These are phyloP conservation scores for Anthopleura sola DNA, from an alignment of 64 coral and sea anemone species.

Conservation along the genomic window DNA sequence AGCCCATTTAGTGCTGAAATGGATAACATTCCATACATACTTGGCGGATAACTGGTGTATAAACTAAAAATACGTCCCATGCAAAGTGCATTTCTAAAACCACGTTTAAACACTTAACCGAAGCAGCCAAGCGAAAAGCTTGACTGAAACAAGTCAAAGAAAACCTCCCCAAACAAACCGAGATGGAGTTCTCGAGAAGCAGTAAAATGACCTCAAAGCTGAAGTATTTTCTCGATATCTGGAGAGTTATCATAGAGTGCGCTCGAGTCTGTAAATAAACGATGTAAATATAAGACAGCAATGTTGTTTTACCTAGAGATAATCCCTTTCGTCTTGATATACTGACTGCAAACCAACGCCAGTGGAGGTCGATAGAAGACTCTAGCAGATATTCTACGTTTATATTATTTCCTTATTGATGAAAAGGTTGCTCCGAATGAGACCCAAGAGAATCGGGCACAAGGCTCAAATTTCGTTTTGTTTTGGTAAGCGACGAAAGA, in stretches of 20 bases:
- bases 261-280: constrained; percentile 15
- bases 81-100: constrained; percentile 15
- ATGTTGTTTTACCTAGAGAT: constrained; percentile 24
- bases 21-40: constrained; percentile 17
- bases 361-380: neutral
- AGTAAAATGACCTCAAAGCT: neutral
- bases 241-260: neutral
- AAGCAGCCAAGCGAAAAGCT: constrained; percentile 14
- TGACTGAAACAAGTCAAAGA: neutral
- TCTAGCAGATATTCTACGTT: neutral
- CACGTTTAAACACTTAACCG: constrained; percentile 14
- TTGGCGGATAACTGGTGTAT: neutral
- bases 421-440: neutral
- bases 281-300: constrained; percentile 17
- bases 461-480: constrained; percentile 13
- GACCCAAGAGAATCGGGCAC: neutral
- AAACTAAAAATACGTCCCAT: neutral
- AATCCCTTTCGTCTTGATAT: constrained; percentile 16
- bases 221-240: neutral
- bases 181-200: neutral
- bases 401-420: neutral
- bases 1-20: constrained; percentile 17
- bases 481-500: constrained; percentile 9
- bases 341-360: neutral
- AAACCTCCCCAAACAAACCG: constrained; percentile 4